Conservation (phyloP, 35 echinoderm and acorn worm genomes). For the Stichopus chloronotus region DNA sequence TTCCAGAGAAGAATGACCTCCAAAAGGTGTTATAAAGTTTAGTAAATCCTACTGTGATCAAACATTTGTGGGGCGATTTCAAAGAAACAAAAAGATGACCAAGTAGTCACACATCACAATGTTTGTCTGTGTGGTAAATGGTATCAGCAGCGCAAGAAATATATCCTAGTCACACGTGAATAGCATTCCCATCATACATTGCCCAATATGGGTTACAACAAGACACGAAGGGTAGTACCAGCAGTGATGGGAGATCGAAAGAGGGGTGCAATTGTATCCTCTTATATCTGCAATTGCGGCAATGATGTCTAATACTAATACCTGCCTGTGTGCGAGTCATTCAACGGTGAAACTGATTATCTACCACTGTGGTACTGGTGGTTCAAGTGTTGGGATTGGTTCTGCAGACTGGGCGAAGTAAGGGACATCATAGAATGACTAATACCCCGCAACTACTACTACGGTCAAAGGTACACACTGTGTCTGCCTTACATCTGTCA, state of each 20-base stretch:
- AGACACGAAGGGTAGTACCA: too few species aligned
- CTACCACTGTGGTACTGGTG: too few species aligned
- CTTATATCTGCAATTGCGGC: background rate
- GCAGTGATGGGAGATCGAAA: too few species aligned
- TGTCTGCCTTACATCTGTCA: slow-evolving; percentile 37
- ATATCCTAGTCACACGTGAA: background rate
- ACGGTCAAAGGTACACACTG: slow-evolving; percentile 36
- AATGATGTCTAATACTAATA: background rate
- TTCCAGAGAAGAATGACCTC: too few species aligned
- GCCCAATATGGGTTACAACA: background rate
- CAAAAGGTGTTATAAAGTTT: too few species aligned
- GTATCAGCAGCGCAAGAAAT: background rate
- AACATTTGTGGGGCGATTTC: too few species aligned
- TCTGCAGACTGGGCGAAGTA: background rate
- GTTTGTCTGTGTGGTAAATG: too few species aligned
- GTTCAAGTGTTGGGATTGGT: background rate
- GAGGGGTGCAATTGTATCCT: background rate
- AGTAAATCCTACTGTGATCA: too few species aligned
- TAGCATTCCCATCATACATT: slow-evolving; percentile 5
- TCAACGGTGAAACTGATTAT: background rate
- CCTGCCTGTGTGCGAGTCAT: background rate
- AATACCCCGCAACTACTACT: slow-evolving; percentile 5
- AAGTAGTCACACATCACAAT: too few species aligned
- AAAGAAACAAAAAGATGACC: too few species aligned
- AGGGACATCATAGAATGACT: slow-evolving; percentile 22